Evolutionary conservation across 1,140 invertebrate genomes (phyloP).

Genomic region (Scaptodrosophila lebanonensis): DNA sequence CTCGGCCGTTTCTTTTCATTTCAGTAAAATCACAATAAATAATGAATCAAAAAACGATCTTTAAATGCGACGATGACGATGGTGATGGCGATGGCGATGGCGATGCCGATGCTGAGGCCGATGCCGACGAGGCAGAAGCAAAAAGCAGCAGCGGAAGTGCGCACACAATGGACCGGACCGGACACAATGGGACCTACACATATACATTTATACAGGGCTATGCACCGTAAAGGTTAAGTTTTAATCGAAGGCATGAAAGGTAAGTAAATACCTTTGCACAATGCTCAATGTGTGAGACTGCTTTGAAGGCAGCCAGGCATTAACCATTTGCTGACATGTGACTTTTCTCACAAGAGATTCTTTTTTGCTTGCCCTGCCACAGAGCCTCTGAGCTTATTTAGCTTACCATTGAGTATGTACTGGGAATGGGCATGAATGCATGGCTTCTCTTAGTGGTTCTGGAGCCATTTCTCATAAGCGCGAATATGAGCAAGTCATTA

Average conservation of each 20-base stretch:
- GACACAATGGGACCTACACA: conserved; percentile 32
- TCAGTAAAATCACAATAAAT: conserved; percentile 72
- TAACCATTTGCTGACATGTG: conserved; percentile 56
- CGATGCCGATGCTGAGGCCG: conserved; percentile 2
- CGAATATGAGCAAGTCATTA: no score
- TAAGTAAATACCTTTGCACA: conserved; percentile 57
- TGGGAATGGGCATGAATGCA: no score
- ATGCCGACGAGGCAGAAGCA: conserved; percentile 22
- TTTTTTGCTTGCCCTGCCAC: neutral
- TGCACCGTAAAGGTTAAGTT: conserved; percentile 53
- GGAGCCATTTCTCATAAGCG: no score
- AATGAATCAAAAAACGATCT: conserved; percentile 76
- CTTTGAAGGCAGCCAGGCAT: conserved; percentile 31
- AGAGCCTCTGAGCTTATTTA: conserved; percentile 20
- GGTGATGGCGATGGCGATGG: no score
- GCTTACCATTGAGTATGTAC: no score
- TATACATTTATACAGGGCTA: conserved; percentile 10
- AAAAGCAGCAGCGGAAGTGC: conserved; percentile 64
- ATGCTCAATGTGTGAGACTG: conserved; percentile 13
- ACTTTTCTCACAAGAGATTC: conserved; percentile 34
- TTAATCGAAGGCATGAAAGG: conserved; percentile 63
- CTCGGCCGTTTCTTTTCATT: conserved; percentile 54
- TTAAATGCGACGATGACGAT: conserved; percentile 65
- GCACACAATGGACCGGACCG: conserved; percentile 54
- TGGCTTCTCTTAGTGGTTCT: no score